Conservation (phyloP, 2,113 vertebrate genomes). For the Xenopus tropicalis region UCB_Xtro_10.0 CM004444.2:148416501-148417000, state of each 20-base stretch:
- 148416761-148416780: neutral
- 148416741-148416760: neutral
- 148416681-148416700: neutral
- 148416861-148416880: constrained; percentile 11
- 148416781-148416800: constrained; percentile 1
- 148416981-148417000: constrained; percentile 8
- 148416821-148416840: constrained; percentile 4
- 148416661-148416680: neutral
- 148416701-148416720: neutral
- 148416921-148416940: neutral
- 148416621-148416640: too few relatives aligned
- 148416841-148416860: constrained; percentile 19
- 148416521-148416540: too few relatives aligned
- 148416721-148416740: neutral
- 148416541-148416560: too few relatives aligned
- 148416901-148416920: constrained; percentile 34
- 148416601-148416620: too few relatives aligned
- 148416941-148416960: constrained; percentile 1
- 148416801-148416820: constrained; percentile 16
- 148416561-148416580: too few relatives aligned
- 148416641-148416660: neutral
- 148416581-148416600: too few relatives aligned
- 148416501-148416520: too few relatives aligned
- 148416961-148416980: constrained; percentile 23
- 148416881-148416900: constrained; percentile 32